phyloP scores from a whole-genome alignment of 2,797 vertebrate species.

The Peromyscus attwateri region DNA sequence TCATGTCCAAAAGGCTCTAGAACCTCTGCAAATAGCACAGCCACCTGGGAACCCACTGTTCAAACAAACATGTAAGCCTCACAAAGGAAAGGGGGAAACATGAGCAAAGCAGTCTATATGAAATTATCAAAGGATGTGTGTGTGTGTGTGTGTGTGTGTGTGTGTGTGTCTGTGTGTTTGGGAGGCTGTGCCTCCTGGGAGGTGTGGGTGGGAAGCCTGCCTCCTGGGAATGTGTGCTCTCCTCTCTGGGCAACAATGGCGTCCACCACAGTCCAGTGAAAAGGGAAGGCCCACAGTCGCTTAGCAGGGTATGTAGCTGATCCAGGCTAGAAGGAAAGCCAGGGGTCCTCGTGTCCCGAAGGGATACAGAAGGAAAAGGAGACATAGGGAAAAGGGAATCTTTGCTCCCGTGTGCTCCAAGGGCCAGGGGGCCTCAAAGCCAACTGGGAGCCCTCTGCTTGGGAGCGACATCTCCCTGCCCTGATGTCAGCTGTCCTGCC shows the following conservation, averaged over 20 bases:
- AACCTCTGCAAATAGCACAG: neutral
- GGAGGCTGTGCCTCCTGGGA: neutral
- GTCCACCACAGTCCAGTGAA: neutral
- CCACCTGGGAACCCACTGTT: neutral
- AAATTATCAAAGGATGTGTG: neutral
- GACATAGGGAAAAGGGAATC: neutral
- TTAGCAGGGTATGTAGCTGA: neutral
- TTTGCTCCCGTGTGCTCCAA: neutral
- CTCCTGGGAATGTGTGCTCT: neutral
- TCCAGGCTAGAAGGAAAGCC: neutral
- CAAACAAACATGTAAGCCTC: neutral
- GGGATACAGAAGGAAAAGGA: neutral
- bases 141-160: neutral
- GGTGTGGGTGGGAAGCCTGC: neutral
- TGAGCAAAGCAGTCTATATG: neutral
- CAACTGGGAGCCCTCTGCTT: neutral
- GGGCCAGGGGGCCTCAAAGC: neutral
- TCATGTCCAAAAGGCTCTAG: neutral
- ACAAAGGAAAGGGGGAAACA: neutral
- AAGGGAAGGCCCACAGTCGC: rapidly evolving
- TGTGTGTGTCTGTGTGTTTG: neutral
- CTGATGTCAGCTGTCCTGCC: neutral
- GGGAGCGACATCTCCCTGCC: neutral
- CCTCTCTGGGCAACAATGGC: neutral
- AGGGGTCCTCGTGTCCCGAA: too few relatives aligned